Evolutionary conservation across 2,888 invertebrate species (phyloP), one percentile per base, ranked within the genome.

Genomic region (Ectobius pallidus): DNA sequence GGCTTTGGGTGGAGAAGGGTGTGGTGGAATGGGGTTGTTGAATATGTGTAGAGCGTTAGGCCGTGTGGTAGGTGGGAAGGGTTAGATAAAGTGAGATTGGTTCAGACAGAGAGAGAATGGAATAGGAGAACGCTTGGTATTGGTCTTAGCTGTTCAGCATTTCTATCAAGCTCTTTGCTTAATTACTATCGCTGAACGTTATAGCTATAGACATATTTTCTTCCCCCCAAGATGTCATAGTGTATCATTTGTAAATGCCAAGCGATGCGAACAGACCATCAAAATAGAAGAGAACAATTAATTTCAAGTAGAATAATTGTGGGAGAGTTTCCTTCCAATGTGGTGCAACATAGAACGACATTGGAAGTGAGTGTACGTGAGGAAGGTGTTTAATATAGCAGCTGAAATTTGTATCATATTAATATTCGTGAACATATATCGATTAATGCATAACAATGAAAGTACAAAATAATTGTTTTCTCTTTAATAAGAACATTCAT

Each of bases 241-340:
- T n/a, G n/a, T 20, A 20, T 52, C 20, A 52, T 52, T 52, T 52
- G 52, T 20, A 52, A 52, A 52, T 52, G 52, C 22, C 22, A 20
- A 3, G 22, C 18, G 4, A 46, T 34, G 34, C 34, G 11, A 11
- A 11, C 34, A 46, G 46, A n/a, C 11, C 16, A 46, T 14, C 46
- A n/a, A 4, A 46, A 46, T n/a, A 46, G 46, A 46, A 46, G 46
- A n/a, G 46, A n/a, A 46, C 46, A 46, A 46, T 46, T 46, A 46
- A 46, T 46, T 14, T n/a, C 46, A 14, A 46, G 46, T 14, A 46
- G 46, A n/a, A 46, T n/a, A n/a, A 3, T n/a, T 39, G 39, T 39
- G 14, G 6, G 6, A 9, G 39, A 6, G 7, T 39, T 39, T 39
- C 7, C 14, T 39, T 39, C 39, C 6, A 39, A 39, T 14, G 39